Evolutionary conservation across 2,797 vertebrate species (phyloP), one percentile per base, ranked within the genome.

Genomic region (Darevskia mixta): DNA sequence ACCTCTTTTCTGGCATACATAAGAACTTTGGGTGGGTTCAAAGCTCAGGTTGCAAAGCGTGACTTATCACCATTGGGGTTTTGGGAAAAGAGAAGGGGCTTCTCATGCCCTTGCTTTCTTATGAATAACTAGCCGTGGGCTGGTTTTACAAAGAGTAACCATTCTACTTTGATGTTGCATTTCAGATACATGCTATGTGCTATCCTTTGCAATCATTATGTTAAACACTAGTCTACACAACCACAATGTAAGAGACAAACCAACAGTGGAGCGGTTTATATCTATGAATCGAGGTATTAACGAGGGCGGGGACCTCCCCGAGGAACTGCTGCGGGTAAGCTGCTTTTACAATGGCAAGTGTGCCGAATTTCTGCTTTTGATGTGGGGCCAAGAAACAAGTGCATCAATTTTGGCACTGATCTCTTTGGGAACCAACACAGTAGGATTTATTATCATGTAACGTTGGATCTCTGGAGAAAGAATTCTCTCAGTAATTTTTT

Each of bases 151-250:
- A 41, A 6, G 61, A 38, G 32, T 66, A 41, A 32, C 45, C 18
- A 35, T 80, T 76, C 67, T 32, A 11, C 91, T 89, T 76, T 58
- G 29, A 55, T 84, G 92, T 72, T 91, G 29, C 10, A 2, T 67
- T 18, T 92, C 97, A 99, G 99, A 99, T 94, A 99, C 98, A 0
- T 99, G 99, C 96, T 99, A 99, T 0, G 98, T 99, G 89, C 97
- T 99, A 76, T 99, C 99, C 0, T 99, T 99, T 18, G 98, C 99
- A 0, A 98, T 99, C 97, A 99, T 99, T 94, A 99, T 99, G 99
- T 97, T 99, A 85, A 99, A 99, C 94, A 99, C 99, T 95, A 99
- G 99, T 92, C 97, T 99, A 83, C 98, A 99, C 93, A 99, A 99
- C 96, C 99, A 98, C 89, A 99, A 99, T 0, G 99, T 99, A 69